Percentiles rank a stretch among this genome's conserved stretches.
These are phyloP conservation scores for Leucophora obtusa DNA, from an alignment of 2,888 invertebrate species.

Conservation along the genomic window DNA sequence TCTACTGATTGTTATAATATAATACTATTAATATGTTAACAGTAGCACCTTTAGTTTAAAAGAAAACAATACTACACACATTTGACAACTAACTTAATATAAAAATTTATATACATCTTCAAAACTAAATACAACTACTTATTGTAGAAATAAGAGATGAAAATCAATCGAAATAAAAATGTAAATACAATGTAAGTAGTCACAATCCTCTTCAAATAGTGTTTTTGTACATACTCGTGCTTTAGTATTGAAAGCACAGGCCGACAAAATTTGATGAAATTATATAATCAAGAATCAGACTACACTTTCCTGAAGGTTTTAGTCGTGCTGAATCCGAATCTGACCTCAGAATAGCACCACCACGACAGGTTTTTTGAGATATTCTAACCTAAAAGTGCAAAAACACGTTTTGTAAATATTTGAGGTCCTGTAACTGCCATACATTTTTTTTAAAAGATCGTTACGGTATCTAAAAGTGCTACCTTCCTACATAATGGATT, in stretches of 20 bases:
- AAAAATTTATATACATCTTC: slow-evolving; percentile 13
- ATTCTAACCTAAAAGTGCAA: too few relatives aligned
- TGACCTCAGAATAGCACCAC: too few relatives aligned
- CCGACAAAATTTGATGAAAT: too few relatives aligned
- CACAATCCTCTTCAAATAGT: slow-evolving; percentile 41
- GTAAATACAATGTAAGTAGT: slow-evolving; percentile 49
- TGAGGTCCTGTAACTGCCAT: too few relatives aligned
- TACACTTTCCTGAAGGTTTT: too few relatives aligned
- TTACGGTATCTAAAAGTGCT: too few relatives aligned
- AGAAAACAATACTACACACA: not conserved
- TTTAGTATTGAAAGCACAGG: not conserved
- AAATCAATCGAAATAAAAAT: slow-evolving; percentile 22
- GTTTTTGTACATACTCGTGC: not conserved
- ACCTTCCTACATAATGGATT: too few relatives aligned
- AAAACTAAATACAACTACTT: slow-evolving; percentile 12
- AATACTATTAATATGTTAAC: not conserved
- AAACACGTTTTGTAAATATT: too few relatives aligned
- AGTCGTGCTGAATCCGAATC: too few relatives aligned
- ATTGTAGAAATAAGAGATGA: slow-evolving; percentile 45
- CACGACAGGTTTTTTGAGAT: too few relatives aligned
- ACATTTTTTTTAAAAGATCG: too few relatives aligned
- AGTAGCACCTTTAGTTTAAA: not conserved
- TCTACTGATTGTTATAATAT: not conserved
- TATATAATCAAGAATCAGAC: too few relatives aligned
- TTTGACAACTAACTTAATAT: not conserved